Conservation (phyloP, 2,113 vertebrate species). For the Montifringilla adamsi region DNA sequence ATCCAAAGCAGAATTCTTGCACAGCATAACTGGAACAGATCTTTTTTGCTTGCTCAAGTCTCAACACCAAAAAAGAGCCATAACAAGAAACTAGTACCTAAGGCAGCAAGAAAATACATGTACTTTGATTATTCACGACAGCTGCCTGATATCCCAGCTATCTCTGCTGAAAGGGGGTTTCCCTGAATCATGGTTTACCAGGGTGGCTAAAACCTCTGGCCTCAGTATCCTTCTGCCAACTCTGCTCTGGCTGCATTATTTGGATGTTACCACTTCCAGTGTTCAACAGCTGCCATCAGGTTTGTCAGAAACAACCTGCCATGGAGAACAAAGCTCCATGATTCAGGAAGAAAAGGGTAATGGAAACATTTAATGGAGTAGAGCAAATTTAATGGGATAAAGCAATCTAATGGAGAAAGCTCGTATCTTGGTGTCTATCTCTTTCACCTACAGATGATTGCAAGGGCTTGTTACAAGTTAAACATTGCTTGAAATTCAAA, state of each 20-base stretch:
- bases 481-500: not conserved
- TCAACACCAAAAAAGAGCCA: not conserved
- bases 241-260: not conserved
- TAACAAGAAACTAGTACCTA: not conserved
- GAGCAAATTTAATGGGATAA: not conserved
- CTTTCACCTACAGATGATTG: not conserved
- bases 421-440: accelerated
- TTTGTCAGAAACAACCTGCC: not conserved
- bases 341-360: not conserved
- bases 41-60: not conserved
- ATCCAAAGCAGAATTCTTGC: not conserved
- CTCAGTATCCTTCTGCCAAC: not conserved
- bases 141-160: not conserved
- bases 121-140: not conserved
- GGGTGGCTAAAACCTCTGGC: not conserved
- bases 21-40: not conserved
- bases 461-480: not conserved
- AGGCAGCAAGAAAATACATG: not conserved
- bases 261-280: not conserved
- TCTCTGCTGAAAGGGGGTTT: not conserved
- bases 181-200: not conserved
- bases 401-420: not conserved
- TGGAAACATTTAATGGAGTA: not conserved
- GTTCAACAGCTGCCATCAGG: not conserved
- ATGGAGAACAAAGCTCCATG: not conserved